phyloP scores from a whole-genome alignment of 1,140 invertebrate genomes.

The Neomicropteryx cornuta region DNA sequence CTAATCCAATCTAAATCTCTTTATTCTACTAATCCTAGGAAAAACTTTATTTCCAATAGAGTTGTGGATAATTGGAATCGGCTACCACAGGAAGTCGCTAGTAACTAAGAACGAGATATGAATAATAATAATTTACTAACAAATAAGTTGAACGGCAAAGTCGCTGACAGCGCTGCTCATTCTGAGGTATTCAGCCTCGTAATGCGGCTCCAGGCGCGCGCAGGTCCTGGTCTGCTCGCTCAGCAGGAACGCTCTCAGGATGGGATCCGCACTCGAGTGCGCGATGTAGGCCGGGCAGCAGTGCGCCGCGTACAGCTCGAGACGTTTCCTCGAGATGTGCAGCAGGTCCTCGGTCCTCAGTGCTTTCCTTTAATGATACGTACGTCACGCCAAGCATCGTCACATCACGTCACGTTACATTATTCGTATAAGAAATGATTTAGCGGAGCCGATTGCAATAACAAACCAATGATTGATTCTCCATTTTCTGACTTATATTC shows the following conservation, averaged over 20 bases:
- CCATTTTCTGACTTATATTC: background rate
- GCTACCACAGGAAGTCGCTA: background rate
- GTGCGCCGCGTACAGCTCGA: slow-evolving; percentile 47
- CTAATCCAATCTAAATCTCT: background rate
- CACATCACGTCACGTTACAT: slow-evolving; percentile 18
- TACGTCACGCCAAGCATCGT: no score
- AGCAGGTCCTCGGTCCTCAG: slow-evolving; percentile 33
- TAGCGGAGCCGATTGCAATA: background rate
- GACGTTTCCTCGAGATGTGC: slow-evolving; percentile 33
- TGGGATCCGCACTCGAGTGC: slow-evolving; percentile 51
- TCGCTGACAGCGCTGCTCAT: slow-evolving; percentile 42
- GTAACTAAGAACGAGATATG: background rate
- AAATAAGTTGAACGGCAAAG: slow-evolving; percentile 52
- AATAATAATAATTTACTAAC: slow-evolving; percentile 13
- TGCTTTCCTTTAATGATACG: no score
- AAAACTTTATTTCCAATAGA: background rate
- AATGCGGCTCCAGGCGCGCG: slow-evolving; percentile 40
- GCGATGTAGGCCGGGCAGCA: slow-evolving; percentile 56
- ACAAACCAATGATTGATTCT: slow-evolving; percentile 1
- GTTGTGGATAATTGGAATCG: background rate
- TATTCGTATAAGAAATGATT: slow-evolving; percentile 5
- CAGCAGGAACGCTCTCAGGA: slow-evolving; percentile 50
- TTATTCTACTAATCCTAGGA: background rate
- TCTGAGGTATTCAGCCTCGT: slow-evolving; percentile 43
- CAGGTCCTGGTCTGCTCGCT: slow-evolving; percentile 40